Base-by-base conservation (phyloP, 1,140 invertebrate genomes). In the Monochamus saltuarius region DNA sequence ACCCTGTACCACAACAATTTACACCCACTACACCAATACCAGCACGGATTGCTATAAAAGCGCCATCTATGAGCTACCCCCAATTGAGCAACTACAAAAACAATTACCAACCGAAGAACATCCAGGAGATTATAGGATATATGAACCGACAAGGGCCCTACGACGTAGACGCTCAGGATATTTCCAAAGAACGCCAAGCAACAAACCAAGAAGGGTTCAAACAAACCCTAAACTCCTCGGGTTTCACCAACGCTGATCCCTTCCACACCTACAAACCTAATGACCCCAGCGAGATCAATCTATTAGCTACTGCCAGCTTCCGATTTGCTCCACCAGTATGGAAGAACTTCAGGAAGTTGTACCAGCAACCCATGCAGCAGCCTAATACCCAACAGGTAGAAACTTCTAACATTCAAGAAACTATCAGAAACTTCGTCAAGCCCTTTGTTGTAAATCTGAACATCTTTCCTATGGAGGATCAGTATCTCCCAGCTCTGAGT, bases 121-220 rank as follows among this genome's bases (percentile, higher is more conserved):
- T 82, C 10, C 80, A 81, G 50, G 81, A 82, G 36, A 78, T 82
- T 22, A 76, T 82, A n/a, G 78, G 77, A 34, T 81, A 80, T 14
- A 59, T 79, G 50, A 29, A 67, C 0, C 74, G 55, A 10, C 16
- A 36, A 13, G 10, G 1, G 16, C 8, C 35, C 19, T 14, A 47
- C 47, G 22, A 19, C 29, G 22, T 40, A 39, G 34, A 4, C 14
- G 1, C 10, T 35, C 11, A 40, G 45, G 17, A 22, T 34, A 1
- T 51, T 10, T 8, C 39, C 29, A 13, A 19, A 36, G 13, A 52
- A 13, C 22, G 22, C 22, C 22, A 29, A 29, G 22, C 22, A 29
- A 29, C 22, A 6, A 29, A 29, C 22, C 17, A 14, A 45, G 19
- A 43, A 22, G 40, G 37, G 39, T 46, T 13, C 60, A 34, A 38